These are phyloP conservation scores for Brachionus angularis DNA, from an alignment of 1,140 invertebrate genomes.

Conservation along the genomic window DNA sequence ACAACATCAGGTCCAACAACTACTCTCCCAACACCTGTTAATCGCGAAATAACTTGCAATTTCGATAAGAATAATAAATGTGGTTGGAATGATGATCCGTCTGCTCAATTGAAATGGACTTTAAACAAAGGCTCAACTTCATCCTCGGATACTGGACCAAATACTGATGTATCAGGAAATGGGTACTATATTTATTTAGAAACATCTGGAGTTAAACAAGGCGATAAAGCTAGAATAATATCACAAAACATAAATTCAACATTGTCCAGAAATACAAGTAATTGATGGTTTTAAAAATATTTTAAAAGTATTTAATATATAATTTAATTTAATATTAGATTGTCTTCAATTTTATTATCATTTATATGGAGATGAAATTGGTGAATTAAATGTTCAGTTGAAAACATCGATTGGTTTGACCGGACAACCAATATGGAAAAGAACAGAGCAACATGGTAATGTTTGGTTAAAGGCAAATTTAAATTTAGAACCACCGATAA, in stretches of 20 bases:
- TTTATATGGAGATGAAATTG: slow-evolving; percentile 14
- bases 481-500: background rate
- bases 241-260: slow-evolving; percentile 52
- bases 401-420: background rate
- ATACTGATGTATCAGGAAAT: slow-evolving; percentile 60
- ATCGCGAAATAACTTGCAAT: slow-evolving; percentile 1
- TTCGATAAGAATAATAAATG: slow-evolving; percentile 61
- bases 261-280: background rate
- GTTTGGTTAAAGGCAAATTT: background rate
- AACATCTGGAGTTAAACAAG: slow-evolving; percentile 47
- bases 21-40: slow-evolving; percentile 43
- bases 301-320: background rate
- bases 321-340: slow-evolving; percentile 1
- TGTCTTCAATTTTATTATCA: slow-evolving; percentile 28
- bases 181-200: slow-evolving; percentile 57
- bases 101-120: slow-evolving; percentile 52
- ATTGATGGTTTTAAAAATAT: too few relatives aligned
- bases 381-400: slow-evolving; percentile 17
- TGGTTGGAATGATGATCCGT: slow-evolving; percentile 45
- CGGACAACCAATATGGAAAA: background rate
- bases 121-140: slow-evolving; percentile 47
- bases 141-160: slow-evolving; percentile 53
- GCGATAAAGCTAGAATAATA: slow-evolving; percentile 52
- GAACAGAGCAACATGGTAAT: background rate
- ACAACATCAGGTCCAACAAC: slow-evolving; percentile 47